Evolutionary conservation across 2,113 vertebrate species (phyloP).

Genomic region (Hippocampus abdominalis): DNA sequence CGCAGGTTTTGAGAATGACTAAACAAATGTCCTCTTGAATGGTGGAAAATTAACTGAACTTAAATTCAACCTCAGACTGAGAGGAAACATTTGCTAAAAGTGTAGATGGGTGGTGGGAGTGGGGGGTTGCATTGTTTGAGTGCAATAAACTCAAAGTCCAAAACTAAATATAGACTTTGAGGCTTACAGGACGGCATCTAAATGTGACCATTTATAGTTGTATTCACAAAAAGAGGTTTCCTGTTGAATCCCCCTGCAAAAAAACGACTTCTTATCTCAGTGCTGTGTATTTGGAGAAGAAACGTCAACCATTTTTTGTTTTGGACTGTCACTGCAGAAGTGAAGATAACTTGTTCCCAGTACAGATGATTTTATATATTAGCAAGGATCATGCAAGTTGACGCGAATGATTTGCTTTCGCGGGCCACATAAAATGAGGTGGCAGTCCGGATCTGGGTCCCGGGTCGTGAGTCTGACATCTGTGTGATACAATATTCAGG

Average conservation of each 20-base stretch:
- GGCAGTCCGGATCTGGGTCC: no score
- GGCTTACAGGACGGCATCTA: slow-evolving; percentile 9
- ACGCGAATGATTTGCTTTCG: no score
- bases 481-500: background rate
- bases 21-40: slow-evolving; percentile 6
- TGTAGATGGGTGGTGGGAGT: background rate
- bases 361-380: background rate
- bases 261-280: slow-evolving; percentile 48
- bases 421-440: no score
- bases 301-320: slow-evolving; percentile 8
- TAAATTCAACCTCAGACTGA: slow-evolving; percentile 25
- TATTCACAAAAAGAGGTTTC: slow-evolving; percentile 39
- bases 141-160: slow-evolving; percentile 33
- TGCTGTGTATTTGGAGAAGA: slow-evolving; percentile 19
- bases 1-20: background rate
- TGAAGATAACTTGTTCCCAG: slow-evolving; percentile 14
- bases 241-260: slow-evolving; percentile 25
- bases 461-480: no score
- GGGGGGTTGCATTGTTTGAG: slow-evolving; percentile 17
- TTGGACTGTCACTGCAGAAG: slow-evolving; percentile 13
- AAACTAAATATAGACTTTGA: slow-evolving; percentile 31
- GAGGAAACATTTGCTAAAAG: slow-evolving; percentile 11
- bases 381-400: no score
- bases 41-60: slow-evolving; percentile 10
- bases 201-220: slow-evolving; percentile 39